These are phyloP conservation scores for Polymixis flavicincta DNA, from an alignment of 2,888 invertebrate species.

Conservation along the genomic window DNA sequence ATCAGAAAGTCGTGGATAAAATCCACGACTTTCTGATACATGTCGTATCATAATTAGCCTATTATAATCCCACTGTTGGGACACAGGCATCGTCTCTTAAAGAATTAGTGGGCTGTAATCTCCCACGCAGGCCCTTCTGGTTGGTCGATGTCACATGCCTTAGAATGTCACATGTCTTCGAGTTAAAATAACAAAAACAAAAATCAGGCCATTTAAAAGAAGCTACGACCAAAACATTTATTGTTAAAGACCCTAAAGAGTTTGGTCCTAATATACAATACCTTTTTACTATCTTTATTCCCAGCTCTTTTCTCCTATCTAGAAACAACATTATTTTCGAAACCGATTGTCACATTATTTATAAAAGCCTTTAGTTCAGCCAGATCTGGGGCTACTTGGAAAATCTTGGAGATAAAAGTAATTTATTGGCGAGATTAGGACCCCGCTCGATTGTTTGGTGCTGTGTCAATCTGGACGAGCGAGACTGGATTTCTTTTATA, in stretches of 20 bases:
- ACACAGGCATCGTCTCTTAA: too few relatives aligned
- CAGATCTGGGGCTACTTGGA: conserved; percentile 46
- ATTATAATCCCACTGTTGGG: too few relatives aligned
- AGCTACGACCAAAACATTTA: not conserved
- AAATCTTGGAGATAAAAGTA: conserved; percentile 67
- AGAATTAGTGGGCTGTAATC: too few relatives aligned
- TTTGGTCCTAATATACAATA: conserved; percentile 13
- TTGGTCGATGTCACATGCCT: too few relatives aligned
- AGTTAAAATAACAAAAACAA: too few relatives aligned
- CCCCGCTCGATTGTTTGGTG: conserved; percentile 27
- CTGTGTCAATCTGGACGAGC: conserved; percentile 33
- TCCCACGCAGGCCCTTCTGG: too few relatives aligned
- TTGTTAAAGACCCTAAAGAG: not conserved
- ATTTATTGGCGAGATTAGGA: conserved; percentile 88
- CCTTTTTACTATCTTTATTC: conserved; percentile 23
- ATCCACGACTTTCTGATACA: not conserved
- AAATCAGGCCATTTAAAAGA: not conserved
- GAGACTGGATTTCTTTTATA: conserved; percentile 15
- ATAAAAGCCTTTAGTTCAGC: conserved; percentile 57
- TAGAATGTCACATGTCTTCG: too few relatives aligned
- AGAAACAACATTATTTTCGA: conserved; percentile 53
- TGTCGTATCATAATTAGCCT: not conserved
- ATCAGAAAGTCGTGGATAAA: too few relatives aligned
- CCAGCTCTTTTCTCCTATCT: conserved; percentile 14
- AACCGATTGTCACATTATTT: conserved; percentile 59